Evolutionary conservation across 2,888 invertebrate genomes (phyloP), one percentile per base, ranked within the genome.

Genomic region (Campoplex nolae): DNA sequence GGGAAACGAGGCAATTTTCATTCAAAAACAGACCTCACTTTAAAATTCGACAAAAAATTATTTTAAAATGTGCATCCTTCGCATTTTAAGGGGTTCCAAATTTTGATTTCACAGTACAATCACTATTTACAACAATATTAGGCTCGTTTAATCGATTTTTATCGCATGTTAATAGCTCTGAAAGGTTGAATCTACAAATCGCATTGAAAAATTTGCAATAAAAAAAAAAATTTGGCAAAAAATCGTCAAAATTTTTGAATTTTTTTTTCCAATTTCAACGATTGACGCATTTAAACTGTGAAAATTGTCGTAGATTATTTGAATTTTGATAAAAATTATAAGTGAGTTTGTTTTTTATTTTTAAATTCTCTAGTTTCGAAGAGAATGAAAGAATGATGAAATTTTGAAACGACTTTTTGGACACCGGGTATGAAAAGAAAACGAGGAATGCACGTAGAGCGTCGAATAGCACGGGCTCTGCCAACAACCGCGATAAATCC

Each of bases 401-500:
- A 56, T 56, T 23, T 16, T 32, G 1, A 0, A 13, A 13, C 16
- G 32, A 62, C 32, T 16, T 32, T 62, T 32, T 9, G 32, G 62
- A 62, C 62, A 62, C 62, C 62, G 13, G 32, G 62, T 62, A 62
- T 32, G 32, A 62, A 13, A 16, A 2, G 1, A 32, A 62, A 62
- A 16, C 62, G 32, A 32, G 62, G 62, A 62, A 62, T 62, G 32
- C 62, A 62, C 6, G 32, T 16, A 62, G 62, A 62, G 32, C 32
- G 16, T 62, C 32, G 62, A 32, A 62, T 16, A 62, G 32, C 62
- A 23, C 58, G 23, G 13, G 62, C 83, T 86, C 81, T 87, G 70
- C 70, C 70, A 91, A 90, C 89, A 86, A 87, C 90, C 91, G 56
- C 76, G 90, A 92, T 92, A 92, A 92, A 91, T 92, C 89, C 88